Evolutionary conservation across 2,888 invertebrate genomes (phyloP).

Genomic region (Cerastis leucographa): DNA sequence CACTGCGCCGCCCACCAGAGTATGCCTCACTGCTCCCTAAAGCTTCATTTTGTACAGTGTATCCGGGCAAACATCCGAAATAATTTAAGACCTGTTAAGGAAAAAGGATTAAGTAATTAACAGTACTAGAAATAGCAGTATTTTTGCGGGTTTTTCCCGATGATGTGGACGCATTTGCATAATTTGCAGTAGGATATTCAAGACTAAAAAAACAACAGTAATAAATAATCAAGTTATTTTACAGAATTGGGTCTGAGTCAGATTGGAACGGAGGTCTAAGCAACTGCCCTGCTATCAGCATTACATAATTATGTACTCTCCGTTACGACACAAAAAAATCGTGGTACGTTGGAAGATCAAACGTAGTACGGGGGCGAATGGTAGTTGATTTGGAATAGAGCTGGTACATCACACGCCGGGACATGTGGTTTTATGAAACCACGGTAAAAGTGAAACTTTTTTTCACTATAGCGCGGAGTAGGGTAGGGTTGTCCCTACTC

Average conservation of each 20-base stretch:
- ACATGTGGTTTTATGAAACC: too few species aligned
- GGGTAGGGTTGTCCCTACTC: too few species aligned
- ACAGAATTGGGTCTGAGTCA: background rate
- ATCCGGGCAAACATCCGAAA: slow-evolving; percentile 30
- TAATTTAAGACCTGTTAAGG: slow-evolving; percentile 20
- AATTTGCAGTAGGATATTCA: background rate
- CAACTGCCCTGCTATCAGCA: too few species aligned
- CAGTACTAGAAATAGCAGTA: background rate
- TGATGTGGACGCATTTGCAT: background rate
- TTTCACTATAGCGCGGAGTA: too few species aligned
- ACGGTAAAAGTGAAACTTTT: too few species aligned
- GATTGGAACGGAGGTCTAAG: background rate
- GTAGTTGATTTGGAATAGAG: too few species aligned
- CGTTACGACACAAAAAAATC: too few species aligned
- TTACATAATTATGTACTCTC: too few species aligned
- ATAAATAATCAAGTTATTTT: background rate
- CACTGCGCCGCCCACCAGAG: slow-evolving; percentile 19
- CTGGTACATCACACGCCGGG: too few species aligned
- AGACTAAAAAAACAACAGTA: background rate
- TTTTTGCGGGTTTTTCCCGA: background rate
- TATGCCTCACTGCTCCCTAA: slow-evolving; percentile 36
- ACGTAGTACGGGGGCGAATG: too few species aligned
- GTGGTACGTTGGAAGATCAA: too few species aligned
- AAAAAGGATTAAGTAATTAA: slow-evolving; percentile 21
- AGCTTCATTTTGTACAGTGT: slow-evolving; percentile 35